Base-by-base conservation (phyloP, 2,888 invertebrate species). In the Caenorhabditis sp. region DNA sequence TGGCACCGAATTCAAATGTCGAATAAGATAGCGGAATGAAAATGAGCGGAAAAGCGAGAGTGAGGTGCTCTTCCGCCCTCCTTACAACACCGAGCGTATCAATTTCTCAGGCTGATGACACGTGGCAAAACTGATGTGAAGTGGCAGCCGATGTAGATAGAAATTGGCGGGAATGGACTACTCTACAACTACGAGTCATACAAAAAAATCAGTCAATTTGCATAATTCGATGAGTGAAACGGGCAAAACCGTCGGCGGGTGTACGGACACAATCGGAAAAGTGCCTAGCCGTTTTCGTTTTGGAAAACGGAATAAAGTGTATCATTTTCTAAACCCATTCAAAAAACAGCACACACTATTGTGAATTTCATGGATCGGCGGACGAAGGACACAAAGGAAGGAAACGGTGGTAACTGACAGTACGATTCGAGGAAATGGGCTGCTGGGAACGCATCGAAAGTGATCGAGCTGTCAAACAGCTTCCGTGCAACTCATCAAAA, bases 1-100 rank as follows among this genome's bases (percentile, higher is more conserved):
- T 52, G 58, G 68, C 68, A 68, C 58, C 68, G 58, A 59, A 52
- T 68, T 58, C 56, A 68, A 52, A 59, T 68, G 68, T 68, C 48
- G 52, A 68, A 68, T 68, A 68, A 59, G 58, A 68, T 68, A 68
- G 58, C 56, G 58, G 58, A 65, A 66, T 66, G 35, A 63, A 37
- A 13, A 39, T 5, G n/a, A 22, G 17, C 2, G 32, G n/a, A n/a
- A 53, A 27, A 53, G 17, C 5, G 41, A 41, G 50, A 50, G n/a
- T 15, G 50, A 62, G 37, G 46, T 32, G 59, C 37, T 45, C 45
- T 46, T 48, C 17, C 53, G 45, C 35, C 32, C 13, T n/a, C 15
- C 22, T 35, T 22, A 13, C 20, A 30, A 17, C 35, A 2, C 35
- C 2, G 11, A 6, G 2, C 37, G 37, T 55, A 65, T 65, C 65